A percentile compares a stretch with the other conserved stretches of the same genome.
phyloP scores from a whole-genome alignment of 2,797 vertebrate species.

The Mormyrops attenuatus region DNA sequence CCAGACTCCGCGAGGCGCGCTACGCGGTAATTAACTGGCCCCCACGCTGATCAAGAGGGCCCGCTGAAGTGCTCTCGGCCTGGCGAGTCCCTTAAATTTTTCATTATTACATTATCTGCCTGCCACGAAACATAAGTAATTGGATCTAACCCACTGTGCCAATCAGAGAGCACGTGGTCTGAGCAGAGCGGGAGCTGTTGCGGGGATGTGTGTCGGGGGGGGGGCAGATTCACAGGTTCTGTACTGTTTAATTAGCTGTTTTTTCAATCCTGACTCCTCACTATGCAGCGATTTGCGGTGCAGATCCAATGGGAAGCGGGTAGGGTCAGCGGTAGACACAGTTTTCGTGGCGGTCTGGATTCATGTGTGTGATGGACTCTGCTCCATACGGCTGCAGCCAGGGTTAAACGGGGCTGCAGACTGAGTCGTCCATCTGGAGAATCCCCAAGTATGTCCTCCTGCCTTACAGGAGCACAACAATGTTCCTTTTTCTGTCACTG shows the following conservation, averaged over 20 bases:
- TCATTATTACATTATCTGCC: conserved; percentile 53
- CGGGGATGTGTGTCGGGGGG: conserved; percentile 28
- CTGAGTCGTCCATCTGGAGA: background rate
- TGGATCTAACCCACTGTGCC: conserved; percentile 28
- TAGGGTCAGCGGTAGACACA: background rate
- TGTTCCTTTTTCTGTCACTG: background rate
- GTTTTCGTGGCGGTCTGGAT: background rate
- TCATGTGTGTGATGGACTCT: background rate
- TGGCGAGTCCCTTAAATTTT: conserved; percentile 38
- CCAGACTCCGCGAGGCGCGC: conserved; percentile 10
- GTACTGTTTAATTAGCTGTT: conserved; percentile 48
- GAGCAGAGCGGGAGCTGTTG: background rate
- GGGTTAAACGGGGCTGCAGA: background rate
- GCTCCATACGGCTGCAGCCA: background rate
- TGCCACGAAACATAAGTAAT: conserved; percentile 36
- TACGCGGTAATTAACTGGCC: conserved; percentile 47
- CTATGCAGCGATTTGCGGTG: conserved; percentile 24
- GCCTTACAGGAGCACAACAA: background rate
- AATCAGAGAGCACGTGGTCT: background rate
- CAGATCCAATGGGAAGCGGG: conserved; percentile 15
- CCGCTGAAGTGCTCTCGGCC: conserved; percentile 28
- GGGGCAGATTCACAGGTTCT: conserved; percentile 41
- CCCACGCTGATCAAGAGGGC: conserved; percentile 22
- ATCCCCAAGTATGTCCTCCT: background rate
- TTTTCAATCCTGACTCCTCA: conserved; percentile 31